Evolutionary conservation across 2,888 invertebrate species (phyloP), one percentile per base, ranked within the genome.

Genomic region (Pristionchus mayeri): DNA sequence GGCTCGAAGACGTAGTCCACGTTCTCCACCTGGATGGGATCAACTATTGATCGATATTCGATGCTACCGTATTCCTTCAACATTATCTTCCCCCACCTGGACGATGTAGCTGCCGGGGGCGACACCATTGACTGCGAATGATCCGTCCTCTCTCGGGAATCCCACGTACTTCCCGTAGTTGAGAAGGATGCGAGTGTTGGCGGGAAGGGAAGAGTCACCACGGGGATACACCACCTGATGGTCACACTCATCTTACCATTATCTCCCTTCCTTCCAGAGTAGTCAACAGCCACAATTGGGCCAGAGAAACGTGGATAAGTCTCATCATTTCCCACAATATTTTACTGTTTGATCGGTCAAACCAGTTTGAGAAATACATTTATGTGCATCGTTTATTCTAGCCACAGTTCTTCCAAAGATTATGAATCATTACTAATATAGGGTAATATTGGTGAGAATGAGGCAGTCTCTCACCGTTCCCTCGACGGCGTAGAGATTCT

Each of bases 1-100:
- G 97, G 96, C 93, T 99, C 98, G 93, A 97, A 99, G 88, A 96
- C 95, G 92, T 95, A 97, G 92, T 97, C 96, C 0, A 98, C 96
- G 94, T 98, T 96, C 57, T 96, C 94, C n/a, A 90, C 86, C 86
- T 89, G 80, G 18, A 54, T 13, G n/a, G 4, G 40, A 24, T 2
- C 21, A 71, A 24, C n/a, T 0, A 44, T 44, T 18, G 27, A 63
- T 63, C 63, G 24, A 44, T 24, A 44, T 13, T 44, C 44, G 7
- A 44, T 44, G 44, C 44, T 54, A 54, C 54, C 44, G 44, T 54
- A 67, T 18, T 13, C 16, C 21, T n/a, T 37, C 37, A 67, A 37
- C n/a, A 37, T 2, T 21, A 63, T 63, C 30, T n/a, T 13, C 37
- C n/a, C 71, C 37, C 30, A 97, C 95, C 94, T 99, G 98, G 0